These are phyloP conservation scores for Drosophila rubida DNA, from an alignment of 2,888 invertebrate species.

Conservation along the genomic window DNA sequence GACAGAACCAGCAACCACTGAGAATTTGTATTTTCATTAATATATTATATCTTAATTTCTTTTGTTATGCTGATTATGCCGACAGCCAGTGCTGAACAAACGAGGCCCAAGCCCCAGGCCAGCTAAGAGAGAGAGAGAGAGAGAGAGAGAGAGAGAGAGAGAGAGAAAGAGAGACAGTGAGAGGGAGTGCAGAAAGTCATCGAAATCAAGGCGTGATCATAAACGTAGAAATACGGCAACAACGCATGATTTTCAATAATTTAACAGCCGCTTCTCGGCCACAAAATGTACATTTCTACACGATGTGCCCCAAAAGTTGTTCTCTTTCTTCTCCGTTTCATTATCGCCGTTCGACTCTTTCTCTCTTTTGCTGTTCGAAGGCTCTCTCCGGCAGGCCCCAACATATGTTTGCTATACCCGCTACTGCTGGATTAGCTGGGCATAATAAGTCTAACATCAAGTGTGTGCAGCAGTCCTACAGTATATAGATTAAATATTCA, in stretches of 20 bases:
- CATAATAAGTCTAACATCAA: too few species aligned
- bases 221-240: slow-evolving; percentile 69
- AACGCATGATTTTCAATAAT: slow-evolving; percentile 77
- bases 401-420: slow-evolving; percentile 41
- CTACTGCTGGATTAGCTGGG: too few species aligned
- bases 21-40: slow-evolving; percentile 74
- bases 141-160: too few species aligned
- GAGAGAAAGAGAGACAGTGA: too few species aligned
- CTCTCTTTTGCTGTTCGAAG: slow-evolving; percentile 4
- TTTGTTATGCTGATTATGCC: slow-evolving; percentile 83
- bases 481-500: too few species aligned
- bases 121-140: too few species aligned
- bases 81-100: slow-evolving; percentile 61
- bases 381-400: slow-evolving; percentile 25
- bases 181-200: too few species aligned
- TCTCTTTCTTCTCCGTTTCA: slow-evolving; percentile 10
- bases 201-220: slow-evolving; percentile 55
- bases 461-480: too few species aligned
- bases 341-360: not conserved
- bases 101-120: slow-evolving; percentile 33
- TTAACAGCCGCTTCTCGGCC: slow-evolving; percentile 64
- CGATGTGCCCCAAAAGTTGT: slow-evolving; percentile 47
- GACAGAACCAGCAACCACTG: slow-evolving; percentile 1
- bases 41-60: slow-evolving; percentile 84
- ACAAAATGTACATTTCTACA: slow-evolving; percentile 49